Evolutionary conservation across 2,888 invertebrate genomes (phyloP).

Genomic region (Drosophila atripex): DNA sequence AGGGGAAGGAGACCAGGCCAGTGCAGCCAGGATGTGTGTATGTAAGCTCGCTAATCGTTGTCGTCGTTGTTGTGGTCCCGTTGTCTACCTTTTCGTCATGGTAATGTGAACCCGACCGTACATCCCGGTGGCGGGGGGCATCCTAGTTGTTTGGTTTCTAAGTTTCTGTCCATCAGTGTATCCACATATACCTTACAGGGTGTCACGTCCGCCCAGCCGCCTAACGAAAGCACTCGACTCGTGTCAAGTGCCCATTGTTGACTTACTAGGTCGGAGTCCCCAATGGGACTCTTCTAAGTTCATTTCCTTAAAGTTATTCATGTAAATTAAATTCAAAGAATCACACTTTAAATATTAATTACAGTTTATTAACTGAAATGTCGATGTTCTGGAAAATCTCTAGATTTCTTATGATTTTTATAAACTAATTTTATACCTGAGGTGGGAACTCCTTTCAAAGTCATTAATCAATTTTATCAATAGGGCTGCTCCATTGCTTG

Average conservation of each 20-base stretch:
- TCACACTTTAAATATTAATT: too few species aligned
- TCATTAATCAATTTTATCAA: too few species aligned
- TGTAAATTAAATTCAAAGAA: not conserved
- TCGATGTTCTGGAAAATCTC: too few species aligned
- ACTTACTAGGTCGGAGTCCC: constrained; percentile 13
- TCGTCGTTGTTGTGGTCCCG: constrained; percentile 69
- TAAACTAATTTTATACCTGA: too few species aligned
- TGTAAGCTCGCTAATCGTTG: constrained; percentile 58
- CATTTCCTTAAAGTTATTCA: too few species aligned
- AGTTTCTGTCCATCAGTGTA: constrained; percentile 28
- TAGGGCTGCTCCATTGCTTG: too few species aligned
- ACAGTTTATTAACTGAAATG: not conserved
- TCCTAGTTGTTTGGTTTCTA: constrained; percentile 1
- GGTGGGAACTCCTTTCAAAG: too few species aligned
- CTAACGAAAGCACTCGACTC: constrained; percentile 54
- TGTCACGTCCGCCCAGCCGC: constrained; percentile 19
- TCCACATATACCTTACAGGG: constrained; percentile 10
- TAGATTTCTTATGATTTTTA: too few species aligned
- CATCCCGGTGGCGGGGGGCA: not conserved
- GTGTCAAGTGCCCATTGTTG: constrained; percentile 28
- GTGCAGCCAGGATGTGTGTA: constrained; percentile 51
- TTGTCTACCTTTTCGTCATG: constrained; percentile 62
- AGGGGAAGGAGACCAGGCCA: constrained; percentile 16
- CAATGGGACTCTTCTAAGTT: not conserved
- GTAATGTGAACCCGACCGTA: constrained; percentile 46